phyloP scores from a whole-genome alignment of 2,888 invertebrate species.

The Netelia virgata region DNA sequence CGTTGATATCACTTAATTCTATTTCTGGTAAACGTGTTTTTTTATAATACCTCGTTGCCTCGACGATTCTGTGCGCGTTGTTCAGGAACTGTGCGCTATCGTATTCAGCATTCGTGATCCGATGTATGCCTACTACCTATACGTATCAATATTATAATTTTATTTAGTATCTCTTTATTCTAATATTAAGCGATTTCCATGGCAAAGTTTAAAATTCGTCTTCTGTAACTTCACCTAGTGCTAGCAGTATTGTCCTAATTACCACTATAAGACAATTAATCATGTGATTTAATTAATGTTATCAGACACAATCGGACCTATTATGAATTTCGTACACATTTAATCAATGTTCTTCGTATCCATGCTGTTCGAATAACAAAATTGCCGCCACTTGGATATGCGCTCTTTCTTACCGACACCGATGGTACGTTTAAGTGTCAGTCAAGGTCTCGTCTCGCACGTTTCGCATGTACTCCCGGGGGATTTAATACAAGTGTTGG shows the following conservation, averaged over 20 bases:
- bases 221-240: neutral
- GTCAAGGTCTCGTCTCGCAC: neutral
- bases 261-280: neutral
- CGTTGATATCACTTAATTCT: neutral
- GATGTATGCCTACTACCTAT: neutral
- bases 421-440: neutral
- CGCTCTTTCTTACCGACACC: constrained; percentile 14
- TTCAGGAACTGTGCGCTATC: neutral
- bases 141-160: neutral
- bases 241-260: neutral
- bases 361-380: neutral
- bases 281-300: neutral
- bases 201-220: neutral
- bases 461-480: neutral
- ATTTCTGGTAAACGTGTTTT: neutral
- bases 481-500: neutral
- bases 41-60: neutral
- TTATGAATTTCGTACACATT: too few species aligned
- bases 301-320: neutral
- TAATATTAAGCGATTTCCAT: neutral
- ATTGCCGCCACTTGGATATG: neutral
- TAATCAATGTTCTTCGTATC: too few species aligned
- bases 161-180: neutral
- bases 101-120: neutral
- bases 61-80: too few species aligned